Evolutionary conservation across 2,888 invertebrate species (phyloP), one percentile per base, ranked within the genome.

Genomic region (Gerosis bhagava): DNA sequence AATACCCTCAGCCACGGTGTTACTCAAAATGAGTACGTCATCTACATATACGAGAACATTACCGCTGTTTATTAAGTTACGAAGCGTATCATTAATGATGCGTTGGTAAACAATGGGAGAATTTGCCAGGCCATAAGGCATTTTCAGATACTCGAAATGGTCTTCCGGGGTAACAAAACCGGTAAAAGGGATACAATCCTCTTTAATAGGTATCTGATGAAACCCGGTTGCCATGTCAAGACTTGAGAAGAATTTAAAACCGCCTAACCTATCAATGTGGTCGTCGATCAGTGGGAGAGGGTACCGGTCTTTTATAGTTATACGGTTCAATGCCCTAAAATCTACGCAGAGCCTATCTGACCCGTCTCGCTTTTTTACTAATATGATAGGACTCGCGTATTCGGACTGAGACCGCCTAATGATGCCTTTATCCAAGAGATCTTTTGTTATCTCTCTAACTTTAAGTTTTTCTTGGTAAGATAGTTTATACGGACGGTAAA

Each of bases 321-420:
- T 41, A 1, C 40, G 19, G 19, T 66, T 53, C 2, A 53, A 35
- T 1, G 36, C 45, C 3, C 48, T 44, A 35, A 36, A 54, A 6
- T 54, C 51, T 2, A 51, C 49, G 25, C 53, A 56, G 40, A 57
- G 32, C 7, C 51, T 19, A 26, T 54, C 54, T 0, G 43, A 22
- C 2, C 56, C 56, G 7, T 54, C 46, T 17, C 48, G 55, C 24
- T 60, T 60, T 16, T 59, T 60, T 5, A 60, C 58, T 6, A 57
- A 25, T 1, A 60, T 24, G 1, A 58, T 48, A 4, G 56, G 56
- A 24, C 59, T 59, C 0, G 53, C 36, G 19, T 48, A 59, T 5
- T 49, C 45, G 0, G 59, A 59, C n/a, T 49, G 22, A 1, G 52
- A 54, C n/a, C 54, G 51, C 1, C 55, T 24, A 36, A 58, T 56